phyloP scores from a whole-genome alignment of 2,113 vertebrate genomes.

The Otis tarda region DNA sequence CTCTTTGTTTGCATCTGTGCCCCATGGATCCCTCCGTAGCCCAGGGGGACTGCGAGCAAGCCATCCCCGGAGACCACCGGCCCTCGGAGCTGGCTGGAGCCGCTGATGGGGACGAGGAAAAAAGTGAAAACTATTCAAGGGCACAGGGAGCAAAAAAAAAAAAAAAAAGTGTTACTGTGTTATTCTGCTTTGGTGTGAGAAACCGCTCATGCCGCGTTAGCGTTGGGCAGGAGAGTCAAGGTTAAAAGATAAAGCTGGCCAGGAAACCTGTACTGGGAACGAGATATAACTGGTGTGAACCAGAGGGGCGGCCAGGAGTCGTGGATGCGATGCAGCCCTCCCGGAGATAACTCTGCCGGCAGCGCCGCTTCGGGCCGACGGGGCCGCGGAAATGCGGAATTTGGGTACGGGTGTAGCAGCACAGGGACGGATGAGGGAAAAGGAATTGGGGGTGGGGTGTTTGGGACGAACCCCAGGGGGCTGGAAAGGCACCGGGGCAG shows the following conservation, averaged over 20 bases:
- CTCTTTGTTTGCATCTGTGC: neutral
- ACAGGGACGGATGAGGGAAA: fast-evolving
- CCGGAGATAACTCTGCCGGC: neutral
- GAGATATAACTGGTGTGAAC: neutral
- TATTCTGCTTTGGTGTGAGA: neutral
- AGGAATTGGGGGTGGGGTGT: fast-evolving
- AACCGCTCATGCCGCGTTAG: fast-evolving
- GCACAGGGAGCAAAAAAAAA: neutral
- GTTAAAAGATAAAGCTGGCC: neutral
- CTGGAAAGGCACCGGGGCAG: neutral
- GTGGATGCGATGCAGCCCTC: fast-evolving
- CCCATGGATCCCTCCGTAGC: neutral
- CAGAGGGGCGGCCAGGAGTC: neutral
- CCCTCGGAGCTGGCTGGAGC: fast-evolving
- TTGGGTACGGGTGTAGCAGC: neutral
- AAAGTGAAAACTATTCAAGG: neutral
- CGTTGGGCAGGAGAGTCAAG: neutral
- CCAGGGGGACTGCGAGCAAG: neutral
- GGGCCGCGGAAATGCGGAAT: neutral
- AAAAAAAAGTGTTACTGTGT: neutral
- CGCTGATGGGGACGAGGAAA: neutral
- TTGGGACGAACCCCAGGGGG: neutral
- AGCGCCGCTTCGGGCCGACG: neutral
- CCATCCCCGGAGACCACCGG: fast-evolving
- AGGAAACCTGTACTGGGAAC: neutral